Evolutionary conservation across 2,113 vertebrate species (phyloP), one percentile per base, ranked within the genome.

Genomic region (Chloropsis hardwickii): DNA sequence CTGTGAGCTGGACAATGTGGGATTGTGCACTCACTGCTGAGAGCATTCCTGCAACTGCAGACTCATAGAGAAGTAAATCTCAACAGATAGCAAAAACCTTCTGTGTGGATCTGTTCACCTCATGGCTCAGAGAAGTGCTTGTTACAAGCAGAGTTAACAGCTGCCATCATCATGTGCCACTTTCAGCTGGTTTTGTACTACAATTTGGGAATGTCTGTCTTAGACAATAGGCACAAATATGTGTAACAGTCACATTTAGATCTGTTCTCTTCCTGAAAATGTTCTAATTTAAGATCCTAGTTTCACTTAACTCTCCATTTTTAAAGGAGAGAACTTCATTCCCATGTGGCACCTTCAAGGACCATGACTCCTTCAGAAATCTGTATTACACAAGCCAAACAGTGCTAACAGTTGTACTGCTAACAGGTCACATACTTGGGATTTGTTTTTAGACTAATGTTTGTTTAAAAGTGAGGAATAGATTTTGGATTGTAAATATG

Each of bases 201-300:
- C 48, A 19, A 28, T n/a, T 70, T 62, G 76, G 86, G 86, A 92
- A 92, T 40, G 86, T 93, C 92, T 95, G 90, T 70, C 90, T 93
- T 93, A 97, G 94, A 86, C 93, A 96, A 91, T 92, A 94, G 61
- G 44, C 87, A 95, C 86, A 97, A 97, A 95, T 94, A 94, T 70
- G 95, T 45, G 12, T 51, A 76, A 80, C 88, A 80, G 92, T 90
- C 96, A 77, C 94, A 97, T 96, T 97, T 74, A 88, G 94, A 79
- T 74, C 76, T 94, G 56, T 54, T 97, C 74, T 48, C 77, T 95
- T 94, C 92, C 91, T 97, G 90, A 96, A 93, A 96, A 74, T 94
- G 94, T 92, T 96, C 97, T 95, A 97, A 98, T 95, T 97, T 97
- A 95, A 96, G 77, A 90, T 95, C 91, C 92, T 56, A 67, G 82